Evolutionary conservation across 2,888 invertebrate genomes (phyloP).

Genomic region (Herminia tarsipennalis): DNA sequence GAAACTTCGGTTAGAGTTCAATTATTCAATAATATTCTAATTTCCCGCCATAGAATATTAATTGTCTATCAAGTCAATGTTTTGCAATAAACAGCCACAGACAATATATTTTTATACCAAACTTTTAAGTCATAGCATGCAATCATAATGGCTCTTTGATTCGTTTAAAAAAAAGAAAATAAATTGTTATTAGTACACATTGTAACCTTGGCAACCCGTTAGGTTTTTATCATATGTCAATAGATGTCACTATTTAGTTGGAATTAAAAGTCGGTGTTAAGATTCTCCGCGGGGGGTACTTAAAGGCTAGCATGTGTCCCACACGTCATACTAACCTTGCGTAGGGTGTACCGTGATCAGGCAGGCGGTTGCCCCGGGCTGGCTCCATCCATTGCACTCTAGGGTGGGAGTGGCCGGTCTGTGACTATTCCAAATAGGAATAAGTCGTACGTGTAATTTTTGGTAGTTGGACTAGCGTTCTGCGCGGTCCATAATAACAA

Average conservation of each 20-base stretch:
- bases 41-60: slow-evolving; percentile 18
- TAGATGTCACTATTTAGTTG: slow-evolving; percentile 66
- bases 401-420: slow-evolving; percentile 85
- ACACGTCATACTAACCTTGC: slow-evolving; percentile 88
- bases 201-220: slow-evolving; percentile 17
- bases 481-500: slow-evolving; percentile 81
- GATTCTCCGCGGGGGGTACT: slow-evolving; percentile 52
- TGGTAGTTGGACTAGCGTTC: slow-evolving; percentile 87
- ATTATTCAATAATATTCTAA: no score
- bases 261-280: slow-evolving; percentile 64
- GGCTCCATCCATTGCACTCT: slow-evolving; percentile 89
- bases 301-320: slow-evolving; percentile 19
- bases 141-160: no score
- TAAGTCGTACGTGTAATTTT: slow-evolving; percentile 87
- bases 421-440: slow-evolving; percentile 84
- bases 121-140: no score
- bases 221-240: slow-evolving; percentile 36
- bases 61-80: no score
- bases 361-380: slow-evolving; percentile 87
- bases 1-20: no score
- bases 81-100: no score
- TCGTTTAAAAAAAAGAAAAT: no score
- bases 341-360: slow-evolving; percentile 90
- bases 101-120: no score
- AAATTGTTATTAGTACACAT: no score